Evolutionary conservation across 1,140 invertebrate genomes (phyloP).

Genomic region (Stegodyphus mimosarum): DNA sequence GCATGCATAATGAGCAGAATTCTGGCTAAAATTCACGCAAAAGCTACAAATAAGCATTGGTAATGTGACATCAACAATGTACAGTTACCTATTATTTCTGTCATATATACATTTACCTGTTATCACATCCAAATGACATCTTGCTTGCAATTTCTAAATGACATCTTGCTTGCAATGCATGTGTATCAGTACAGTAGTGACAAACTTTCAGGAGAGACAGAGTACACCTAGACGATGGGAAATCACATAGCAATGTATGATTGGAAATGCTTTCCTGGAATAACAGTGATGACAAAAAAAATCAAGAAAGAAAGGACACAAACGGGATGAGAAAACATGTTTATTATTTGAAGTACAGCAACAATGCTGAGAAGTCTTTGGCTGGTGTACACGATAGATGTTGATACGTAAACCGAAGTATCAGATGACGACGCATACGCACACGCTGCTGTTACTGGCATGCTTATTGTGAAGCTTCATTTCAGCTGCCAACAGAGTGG

Average conservation of each 20-base stretch:
- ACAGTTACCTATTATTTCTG: too few species aligned
- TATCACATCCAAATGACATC: too few species aligned
- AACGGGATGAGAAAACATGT: not conserved
- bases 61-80: too few species aligned
- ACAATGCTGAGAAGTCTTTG: conserved; percentile 6
- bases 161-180: not conserved
- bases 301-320: conserved; percentile 3
- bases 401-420: not conserved
- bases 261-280: not conserved
- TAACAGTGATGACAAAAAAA: not conserved
- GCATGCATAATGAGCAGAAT: too few species aligned
- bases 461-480: conserved; percentile 6
- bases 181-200: not conserved
- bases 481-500: not conserved
- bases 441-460: not conserved
- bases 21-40: too few species aligned
- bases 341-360: not conserved
- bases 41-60: too few species aligned
- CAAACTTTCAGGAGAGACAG: not conserved
- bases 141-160: not conserved
- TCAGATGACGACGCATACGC: not conserved
- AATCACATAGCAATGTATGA: not conserved
- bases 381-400: not conserved
- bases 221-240: not conserved
- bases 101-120: too few species aligned